These are phyloP conservation scores for Calypte anna DNA, from an alignment of 2,113 vertebrate species.

Conservation along the genomic window DNA sequence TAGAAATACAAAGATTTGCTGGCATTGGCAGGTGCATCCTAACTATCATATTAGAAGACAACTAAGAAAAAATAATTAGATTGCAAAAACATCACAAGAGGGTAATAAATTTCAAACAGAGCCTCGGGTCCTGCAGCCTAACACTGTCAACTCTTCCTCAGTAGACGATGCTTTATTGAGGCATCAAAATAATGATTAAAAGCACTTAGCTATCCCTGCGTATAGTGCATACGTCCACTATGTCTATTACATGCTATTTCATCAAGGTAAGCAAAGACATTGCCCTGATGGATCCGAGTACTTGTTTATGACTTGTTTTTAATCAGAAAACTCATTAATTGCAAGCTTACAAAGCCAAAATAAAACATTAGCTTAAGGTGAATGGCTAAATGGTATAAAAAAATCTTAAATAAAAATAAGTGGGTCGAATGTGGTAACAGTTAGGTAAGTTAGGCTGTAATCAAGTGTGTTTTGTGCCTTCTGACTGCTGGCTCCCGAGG, in stretches of 20 bases:
- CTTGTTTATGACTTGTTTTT: neutral
- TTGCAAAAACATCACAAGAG: neutral
- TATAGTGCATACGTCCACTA: neutral
- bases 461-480: neutral
- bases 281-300: neutral
- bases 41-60: neutral
- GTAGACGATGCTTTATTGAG: neutral
- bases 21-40: neutral
- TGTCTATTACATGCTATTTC: neutral
- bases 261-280: neutral
- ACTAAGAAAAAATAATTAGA: neutral
- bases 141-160: neutral
- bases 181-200: neutral
- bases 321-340: neutral
- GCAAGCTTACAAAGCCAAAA: neutral
- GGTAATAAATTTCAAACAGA: neutral
- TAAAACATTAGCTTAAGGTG: accelerated
- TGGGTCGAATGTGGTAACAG: neutral
- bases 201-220: neutral
- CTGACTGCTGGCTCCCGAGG: neutral
- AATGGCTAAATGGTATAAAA: neutral
- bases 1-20: neutral
- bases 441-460: neutral
- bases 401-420: neutral
- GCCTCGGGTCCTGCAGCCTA: neutral